These are phyloP conservation scores for Cololabis saira DNA, from an alignment of 2,113 vertebrate genomes.

Conservation along the genomic window DNA sequence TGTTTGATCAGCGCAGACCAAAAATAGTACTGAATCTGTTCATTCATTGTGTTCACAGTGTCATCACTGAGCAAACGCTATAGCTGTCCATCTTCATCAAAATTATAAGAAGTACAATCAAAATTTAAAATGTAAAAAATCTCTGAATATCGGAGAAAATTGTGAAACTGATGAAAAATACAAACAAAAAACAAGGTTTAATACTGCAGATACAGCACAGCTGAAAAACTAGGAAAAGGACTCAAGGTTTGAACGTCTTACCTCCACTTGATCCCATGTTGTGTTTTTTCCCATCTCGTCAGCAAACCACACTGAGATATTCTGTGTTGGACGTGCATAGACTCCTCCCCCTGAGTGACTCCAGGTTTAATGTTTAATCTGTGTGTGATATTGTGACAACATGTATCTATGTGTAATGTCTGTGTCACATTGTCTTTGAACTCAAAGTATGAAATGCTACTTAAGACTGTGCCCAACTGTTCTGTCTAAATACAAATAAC, in stretches of 20 bases:
- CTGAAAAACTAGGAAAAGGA: background rate
- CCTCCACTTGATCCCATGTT: slow-evolving; percentile 64
- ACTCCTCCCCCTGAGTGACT: slow-evolving; percentile 43
- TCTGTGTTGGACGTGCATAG: background rate
- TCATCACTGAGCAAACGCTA: too few relatives aligned
- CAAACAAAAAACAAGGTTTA: background rate
- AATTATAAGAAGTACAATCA: background rate
- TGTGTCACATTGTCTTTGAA: background rate
- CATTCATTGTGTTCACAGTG: background rate
- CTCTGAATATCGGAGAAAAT: too few relatives aligned
- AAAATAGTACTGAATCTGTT: background rate
- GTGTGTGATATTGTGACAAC: slow-evolving; percentile 7
- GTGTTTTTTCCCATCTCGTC: slow-evolving; percentile 28
- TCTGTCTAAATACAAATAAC: background rate
- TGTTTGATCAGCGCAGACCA: too few relatives aligned
- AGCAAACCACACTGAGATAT: slow-evolving; percentile 10
- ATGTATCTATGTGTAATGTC: background rate
- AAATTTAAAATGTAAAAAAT: background rate
- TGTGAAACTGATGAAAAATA: accelerated
- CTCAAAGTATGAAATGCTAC: background rate
- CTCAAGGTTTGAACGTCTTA: slow-evolving; percentile 24
- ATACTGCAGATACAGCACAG: background rate
- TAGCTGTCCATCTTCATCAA: background rate
- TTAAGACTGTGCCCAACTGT: background rate
- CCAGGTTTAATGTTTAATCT: slow-evolving; percentile 64